phyloP scores from a whole-genome alignment of 2,797 vertebrate species.

The Poecilia velifera region DNA sequence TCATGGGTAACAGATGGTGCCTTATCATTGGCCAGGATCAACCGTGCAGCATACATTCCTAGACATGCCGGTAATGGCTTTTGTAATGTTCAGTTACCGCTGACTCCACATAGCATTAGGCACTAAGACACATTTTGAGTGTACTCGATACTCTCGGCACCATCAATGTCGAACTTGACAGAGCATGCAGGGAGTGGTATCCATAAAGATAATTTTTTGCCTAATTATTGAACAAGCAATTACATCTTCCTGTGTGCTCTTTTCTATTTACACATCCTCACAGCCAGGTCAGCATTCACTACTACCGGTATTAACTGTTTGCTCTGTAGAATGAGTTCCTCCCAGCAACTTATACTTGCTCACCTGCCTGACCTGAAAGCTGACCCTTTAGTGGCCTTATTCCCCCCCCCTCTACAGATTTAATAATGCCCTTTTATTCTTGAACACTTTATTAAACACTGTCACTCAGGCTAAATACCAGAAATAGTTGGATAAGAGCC shows the following conservation, averaged over 20 bases:
- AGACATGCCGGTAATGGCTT: slow-evolving; percentile 82
- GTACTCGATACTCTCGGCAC: slow-evolving; percentile 32
- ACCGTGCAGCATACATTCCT: slow-evolving; percentile 77
- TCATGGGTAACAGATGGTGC: slow-evolving; percentile 81
- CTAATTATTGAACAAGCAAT: slow-evolving; percentile 48
- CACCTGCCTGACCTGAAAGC: slow-evolving; percentile 55
- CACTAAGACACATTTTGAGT: slow-evolving; percentile 48
- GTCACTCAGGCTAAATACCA: slow-evolving; percentile 83
- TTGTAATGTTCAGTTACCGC: slow-evolving; percentile 73
- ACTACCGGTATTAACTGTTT: slow-evolving; percentile 15
- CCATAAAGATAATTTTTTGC: slow-evolving; percentile 41
- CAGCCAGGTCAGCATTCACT: background rate
- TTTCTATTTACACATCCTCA: slow-evolving; percentile 29
- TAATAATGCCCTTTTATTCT: slow-evolving; percentile 76
- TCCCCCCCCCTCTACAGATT: slow-evolving; percentile 38
- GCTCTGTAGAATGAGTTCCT: slow-evolving; percentile 2
- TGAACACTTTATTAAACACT: slow-evolving; percentile 81
- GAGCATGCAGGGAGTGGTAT: slow-evolving; percentile 4
- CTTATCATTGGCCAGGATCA: slow-evolving; percentile 81
- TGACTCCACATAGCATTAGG: slow-evolving; percentile 75
- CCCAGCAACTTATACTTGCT: slow-evolving; percentile 19
- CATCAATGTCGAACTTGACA: slow-evolving; percentile 20
- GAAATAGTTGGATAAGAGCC: slow-evolving; percentile 76
- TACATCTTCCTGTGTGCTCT: slow-evolving; percentile 35
- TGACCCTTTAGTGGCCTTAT: slow-evolving; percentile 51